A percentile compares a stretch with the other conserved stretches of the same genome.
These are phyloP conservation scores for Periophthalmus magnuspinnatus DNA, from an alignment of 2,797 vertebrate species.

Conservation along the genomic window DNA sequence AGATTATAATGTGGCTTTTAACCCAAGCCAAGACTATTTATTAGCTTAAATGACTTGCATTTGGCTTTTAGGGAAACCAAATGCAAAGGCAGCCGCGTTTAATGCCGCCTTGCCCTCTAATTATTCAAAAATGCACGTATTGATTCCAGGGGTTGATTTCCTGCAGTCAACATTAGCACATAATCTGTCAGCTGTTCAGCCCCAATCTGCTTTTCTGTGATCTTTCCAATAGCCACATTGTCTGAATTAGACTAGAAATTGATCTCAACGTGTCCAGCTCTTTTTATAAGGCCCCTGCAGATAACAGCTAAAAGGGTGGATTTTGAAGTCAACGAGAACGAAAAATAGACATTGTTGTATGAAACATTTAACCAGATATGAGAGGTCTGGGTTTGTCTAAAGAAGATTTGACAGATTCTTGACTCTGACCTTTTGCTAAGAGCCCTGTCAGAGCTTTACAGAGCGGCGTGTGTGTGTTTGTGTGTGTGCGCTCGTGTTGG, in stretches of 20 bases:
- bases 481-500: conserved; percentile 26
- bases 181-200: conserved; percentile 30
- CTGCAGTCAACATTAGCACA: conserved; percentile 17
- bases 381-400: conserved; percentile 44
- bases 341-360: conserved; percentile 26
- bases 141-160: conserved; percentile 22
- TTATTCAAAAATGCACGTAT: conserved; percentile 26
- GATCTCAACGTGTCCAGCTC: conserved; percentile 23
- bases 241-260: conserved; percentile 38
- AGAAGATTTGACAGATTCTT: conserved; percentile 67
- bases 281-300: conserved; percentile 20
- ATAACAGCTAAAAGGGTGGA: conserved; percentile 7
- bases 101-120: conserved; percentile 10
- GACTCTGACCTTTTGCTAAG: conserved; percentile 72
- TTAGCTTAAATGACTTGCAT: not conserved
- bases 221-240: conserved; percentile 35
- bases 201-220: conserved; percentile 24
- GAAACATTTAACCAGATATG: conserved; percentile 50
- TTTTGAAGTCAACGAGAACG: conserved; percentile 1
- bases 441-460: conserved; percentile 61
- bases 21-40: too few species aligned
- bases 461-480: conserved; percentile 22
- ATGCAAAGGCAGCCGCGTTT: not conserved
- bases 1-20: too few species aligned
- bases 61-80: not conserved